Conservation (phyloP, 1,140 invertebrate species). For the Tyrophagus putrescentiae region DNA sequence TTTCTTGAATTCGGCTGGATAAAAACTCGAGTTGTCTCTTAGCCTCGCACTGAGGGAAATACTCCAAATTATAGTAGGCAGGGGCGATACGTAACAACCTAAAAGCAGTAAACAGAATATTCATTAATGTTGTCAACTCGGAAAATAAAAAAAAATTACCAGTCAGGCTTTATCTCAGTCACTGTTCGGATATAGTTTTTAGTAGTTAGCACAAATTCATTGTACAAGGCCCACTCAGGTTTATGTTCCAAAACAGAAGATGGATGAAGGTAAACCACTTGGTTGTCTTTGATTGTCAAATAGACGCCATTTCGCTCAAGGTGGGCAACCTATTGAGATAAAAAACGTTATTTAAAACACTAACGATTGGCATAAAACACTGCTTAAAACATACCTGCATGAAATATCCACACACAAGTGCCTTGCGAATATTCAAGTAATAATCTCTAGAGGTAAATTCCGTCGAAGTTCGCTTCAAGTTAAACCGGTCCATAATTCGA, state of each 20-base stretch:
- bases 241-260: slow-evolving; percentile 97
- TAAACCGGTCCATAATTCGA: slow-evolving; percentile 80
- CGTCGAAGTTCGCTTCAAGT: slow-evolving; percentile 81
- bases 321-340: slow-evolving; percentile 64
- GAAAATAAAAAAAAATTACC: slow-evolving; percentile 45
- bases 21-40: slow-evolving; percentile 75
- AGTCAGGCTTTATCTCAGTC: slow-evolving; percentile 84
- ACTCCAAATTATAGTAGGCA: slow-evolving; percentile 93
- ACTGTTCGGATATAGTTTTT: slow-evolving; percentile 99
- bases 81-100: slow-evolving; percentile 91
- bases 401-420: slow-evolving; percentile 92
- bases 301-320: slow-evolving; percentile 90
- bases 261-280: slow-evolving; percentile 94
- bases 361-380: neutral
- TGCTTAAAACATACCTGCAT: slow-evolving; percentile 74
- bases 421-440: slow-evolving; percentile 96
- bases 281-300: slow-evolving; percentile 97
- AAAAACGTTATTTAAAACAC: slow-evolving; percentile 21
- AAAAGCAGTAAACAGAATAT: slow-evolving; percentile 26
- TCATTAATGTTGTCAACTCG: slow-evolving; percentile 17
- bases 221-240: slow-evolving; percentile 99
- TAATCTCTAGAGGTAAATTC: slow-evolving; percentile 98
- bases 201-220: slow-evolving; percentile 97
- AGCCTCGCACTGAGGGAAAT: slow-evolving; percentile 95
- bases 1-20: slow-evolving; percentile 55